Conservation (phyloP, 2,888 invertebrate genomes). For the Mimas tiliae region DNA sequence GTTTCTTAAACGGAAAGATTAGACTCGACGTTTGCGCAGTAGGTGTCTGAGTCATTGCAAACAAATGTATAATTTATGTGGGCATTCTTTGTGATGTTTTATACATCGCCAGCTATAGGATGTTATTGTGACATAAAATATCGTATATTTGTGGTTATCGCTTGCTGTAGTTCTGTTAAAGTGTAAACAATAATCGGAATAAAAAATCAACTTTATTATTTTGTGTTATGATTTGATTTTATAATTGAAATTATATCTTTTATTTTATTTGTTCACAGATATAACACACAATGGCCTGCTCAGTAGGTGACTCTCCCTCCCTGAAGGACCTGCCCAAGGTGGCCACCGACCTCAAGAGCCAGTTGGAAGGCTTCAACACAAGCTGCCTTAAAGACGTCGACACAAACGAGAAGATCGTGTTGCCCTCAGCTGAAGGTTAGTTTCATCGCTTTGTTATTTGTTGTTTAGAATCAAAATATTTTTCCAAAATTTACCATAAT, state of each 20-base stretch:
- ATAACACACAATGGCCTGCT: slow-evolving; percentile 80
- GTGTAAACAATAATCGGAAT: too few species aligned
- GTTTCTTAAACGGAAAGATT: slow-evolving; percentile 22
- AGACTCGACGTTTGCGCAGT: slow-evolving; percentile 7
- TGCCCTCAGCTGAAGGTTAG: slow-evolving; percentile 95
- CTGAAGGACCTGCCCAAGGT: slow-evolving; percentile 97
- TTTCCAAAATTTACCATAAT: too few species aligned
- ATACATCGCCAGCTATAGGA: neutral
- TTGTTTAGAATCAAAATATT: slow-evolving; percentile 14
- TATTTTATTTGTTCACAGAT: slow-evolving; percentile 14
- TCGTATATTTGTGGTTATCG: neutral
- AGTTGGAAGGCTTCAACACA: slow-evolving; percentile 95
- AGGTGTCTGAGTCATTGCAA: slow-evolving; percentile 22
- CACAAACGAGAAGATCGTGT: slow-evolving; percentile 95
- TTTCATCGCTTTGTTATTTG: slow-evolving; percentile 22
- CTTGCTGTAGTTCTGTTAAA: neutral
- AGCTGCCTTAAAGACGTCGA: slow-evolving; percentile 94
- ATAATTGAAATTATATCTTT: neutral
- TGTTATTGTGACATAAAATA: neutral
- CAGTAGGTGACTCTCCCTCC: slow-evolving; percentile 87
- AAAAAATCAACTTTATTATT: neutral
- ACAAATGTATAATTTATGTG: neutral
- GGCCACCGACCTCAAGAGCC: slow-evolving; percentile 93
- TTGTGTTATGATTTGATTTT: neutral
- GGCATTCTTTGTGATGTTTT: neutral